Conservation (phyloP, 1,140 invertebrate species). For the Pogonomyrmex barbatus region DNA sequence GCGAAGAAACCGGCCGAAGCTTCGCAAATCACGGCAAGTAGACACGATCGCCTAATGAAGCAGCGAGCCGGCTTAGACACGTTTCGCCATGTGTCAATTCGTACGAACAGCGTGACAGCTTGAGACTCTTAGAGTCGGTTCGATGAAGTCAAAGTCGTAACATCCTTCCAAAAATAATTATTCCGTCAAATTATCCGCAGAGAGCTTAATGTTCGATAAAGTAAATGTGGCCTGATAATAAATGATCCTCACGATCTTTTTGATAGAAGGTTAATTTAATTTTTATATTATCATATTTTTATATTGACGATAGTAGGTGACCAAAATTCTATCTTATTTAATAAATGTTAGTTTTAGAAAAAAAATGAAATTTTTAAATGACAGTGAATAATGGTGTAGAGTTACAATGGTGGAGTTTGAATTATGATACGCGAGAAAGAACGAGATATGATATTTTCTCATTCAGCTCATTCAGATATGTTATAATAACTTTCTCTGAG, state of each 20-base stretch:
- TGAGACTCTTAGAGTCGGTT: slow-evolving; percentile 5
- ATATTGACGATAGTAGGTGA: background rate
- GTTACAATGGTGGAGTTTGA: background rate
- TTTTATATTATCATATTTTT: background rate
- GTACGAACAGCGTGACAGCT: slow-evolving; percentile 36
- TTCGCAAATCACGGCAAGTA: slow-evolving; percentile 54
- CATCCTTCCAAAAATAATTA: background rate
- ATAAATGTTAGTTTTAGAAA: slow-evolving; percentile 1
- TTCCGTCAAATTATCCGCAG: background rate
- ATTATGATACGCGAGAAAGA: background rate
- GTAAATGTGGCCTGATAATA: background rate
- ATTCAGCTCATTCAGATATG: slow-evolving; percentile 13
- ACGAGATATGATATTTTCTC: background rate
- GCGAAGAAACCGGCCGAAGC: slow-evolving; percentile 72
- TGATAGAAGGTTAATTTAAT: background rate
- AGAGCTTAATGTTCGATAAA: background rate
- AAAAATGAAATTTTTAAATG: background rate
- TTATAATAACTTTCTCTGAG: slow-evolving; percentile 55
- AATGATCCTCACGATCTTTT: background rate
- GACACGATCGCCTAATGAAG: slow-evolving; percentile 43
- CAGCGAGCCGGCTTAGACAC: background rate
- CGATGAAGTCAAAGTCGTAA: slow-evolving; percentile 4
- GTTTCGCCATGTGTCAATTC: slow-evolving; percentile 22
- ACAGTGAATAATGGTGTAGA: slow-evolving; percentile 8
- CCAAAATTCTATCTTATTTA: slow-evolving; percentile 1